Conservation (phyloP, 2,113 vertebrate genomes). For the Hyaena hyaena region DNA sequence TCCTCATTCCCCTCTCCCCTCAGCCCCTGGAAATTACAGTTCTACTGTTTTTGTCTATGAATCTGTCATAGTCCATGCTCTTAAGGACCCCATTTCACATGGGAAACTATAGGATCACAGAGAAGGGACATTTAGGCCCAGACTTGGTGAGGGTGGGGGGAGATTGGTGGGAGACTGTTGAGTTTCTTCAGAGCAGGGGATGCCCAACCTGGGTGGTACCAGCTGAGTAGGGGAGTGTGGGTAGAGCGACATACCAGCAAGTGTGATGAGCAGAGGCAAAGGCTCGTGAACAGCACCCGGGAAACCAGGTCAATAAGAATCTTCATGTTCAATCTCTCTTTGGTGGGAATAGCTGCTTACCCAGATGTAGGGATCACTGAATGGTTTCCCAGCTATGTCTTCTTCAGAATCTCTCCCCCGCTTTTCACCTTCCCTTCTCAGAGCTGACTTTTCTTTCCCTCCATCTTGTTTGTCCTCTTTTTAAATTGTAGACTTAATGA, state of each 20-base stretch:
- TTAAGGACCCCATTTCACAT: neutral
- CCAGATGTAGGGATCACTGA: neutral
- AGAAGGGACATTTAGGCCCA: neutral
- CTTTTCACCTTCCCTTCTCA: neutral
- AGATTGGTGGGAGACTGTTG: neutral
- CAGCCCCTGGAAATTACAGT: neutral
- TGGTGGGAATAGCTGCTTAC: neutral
- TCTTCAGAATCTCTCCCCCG: neutral
- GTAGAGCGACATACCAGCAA: too few relatives aligned
- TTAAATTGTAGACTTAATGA: neutral
- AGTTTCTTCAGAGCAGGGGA: neutral
- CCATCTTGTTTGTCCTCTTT: neutral
- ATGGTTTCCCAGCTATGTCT: neutral
- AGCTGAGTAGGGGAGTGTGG: neutral
- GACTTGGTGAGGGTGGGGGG: neutral
- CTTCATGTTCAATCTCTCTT: rapidly evolving
- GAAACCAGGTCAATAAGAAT: neutral
- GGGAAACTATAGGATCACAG: neutral
- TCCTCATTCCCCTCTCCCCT: too few relatives aligned
- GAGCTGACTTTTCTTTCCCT: neutral
- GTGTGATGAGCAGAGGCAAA: neutral
- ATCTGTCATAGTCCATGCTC: neutral
- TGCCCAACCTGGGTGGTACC: neutral
- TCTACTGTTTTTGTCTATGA: neutral
- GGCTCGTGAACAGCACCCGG: neutral